Base-by-base conservation (phyloP, 2,797 vertebrate species). In the Fistularia tabacaria region DNA sequence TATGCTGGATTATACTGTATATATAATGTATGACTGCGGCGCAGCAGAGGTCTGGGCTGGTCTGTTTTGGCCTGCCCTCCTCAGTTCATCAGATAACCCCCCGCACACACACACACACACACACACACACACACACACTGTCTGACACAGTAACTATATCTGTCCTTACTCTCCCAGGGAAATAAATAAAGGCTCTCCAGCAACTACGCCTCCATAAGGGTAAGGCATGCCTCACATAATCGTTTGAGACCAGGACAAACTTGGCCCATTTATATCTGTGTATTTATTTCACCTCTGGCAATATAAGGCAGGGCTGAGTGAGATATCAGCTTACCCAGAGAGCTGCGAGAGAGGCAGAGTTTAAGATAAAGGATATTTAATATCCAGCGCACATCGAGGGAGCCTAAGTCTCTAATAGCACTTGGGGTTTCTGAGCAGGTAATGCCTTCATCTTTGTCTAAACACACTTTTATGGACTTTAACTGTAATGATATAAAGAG, bases 291-390 rank as follows among this genome's bases (percentile, higher is more conserved):
- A 80, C 85, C 87, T 84, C 85, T 86, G 86, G 90, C 89, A 89
- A 90, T 90, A 91, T 90, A 89, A 91, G 87, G 87, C 84, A 83
- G 85, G 86, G 83, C 81, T 74, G 80, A 81, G 86, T 84, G 86
- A 90, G 91, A 89, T 91, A 92, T 92, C 89, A 81, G 91, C 89
- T 92, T 92, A 89, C 90, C 86, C 88, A 77, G 86, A 84, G 90
- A 87, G 71, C 77, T 60, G 85, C 63, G 75, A 78, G 87, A 80
- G 84, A 73, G 73, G 65, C 77, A 71, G 80, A 89, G 87, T 90
- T 90, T 89, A 90, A 92, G 91, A 92, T 91, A 92, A 92, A 92
- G 91, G 90, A 91, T 91, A 92, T 91, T 92, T 92, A 92, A 92
- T 92, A 92, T 91, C 90, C 89, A 90, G 83, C 75, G 85, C 89